Evolutionary conservation across 2,113 vertebrate genomes (phyloP).

Genomic region (Catharus minimus): DNA sequence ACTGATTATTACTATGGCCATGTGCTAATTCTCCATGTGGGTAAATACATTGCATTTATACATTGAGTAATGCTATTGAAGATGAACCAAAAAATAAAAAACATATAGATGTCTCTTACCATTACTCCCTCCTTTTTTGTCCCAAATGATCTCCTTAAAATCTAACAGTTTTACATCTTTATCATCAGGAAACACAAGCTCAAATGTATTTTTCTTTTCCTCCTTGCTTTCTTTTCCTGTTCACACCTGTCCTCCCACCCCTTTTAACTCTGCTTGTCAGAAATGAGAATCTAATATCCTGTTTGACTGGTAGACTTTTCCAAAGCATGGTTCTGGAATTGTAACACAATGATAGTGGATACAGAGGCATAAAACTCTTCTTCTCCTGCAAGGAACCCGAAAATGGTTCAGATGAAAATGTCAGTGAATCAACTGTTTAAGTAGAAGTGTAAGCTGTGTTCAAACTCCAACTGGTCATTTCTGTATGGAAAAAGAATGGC

Average conservation of each 20-base stretch:
- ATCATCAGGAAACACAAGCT: not conserved
- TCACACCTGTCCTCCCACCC: rapidly evolving
- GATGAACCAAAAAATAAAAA: not conserved
- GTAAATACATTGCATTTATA: not conserved
- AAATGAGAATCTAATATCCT: not conserved
- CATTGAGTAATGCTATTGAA: not conserved
- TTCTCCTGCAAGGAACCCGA: not conserved
- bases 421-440: not conserved
- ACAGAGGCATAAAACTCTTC: not conserved
- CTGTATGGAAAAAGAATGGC: not conserved
- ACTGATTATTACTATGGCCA: not conserved
- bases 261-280: not conserved
- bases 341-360: not conserved
- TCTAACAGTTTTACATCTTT: not conserved
- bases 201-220: not conserved
- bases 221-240: not conserved
- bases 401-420: not conserved
- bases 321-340: not conserved
- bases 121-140: not conserved
- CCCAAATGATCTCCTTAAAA: not conserved
- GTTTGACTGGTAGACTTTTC: not conserved
- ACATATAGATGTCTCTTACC: not conserved
- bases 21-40: not conserved
- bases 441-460: not conserved
- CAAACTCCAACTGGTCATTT: not conserved